Conservation (phyloP, 35 echinoderm and acorn worm species). For the Strongylocentrotus purpuratus region DNA sequence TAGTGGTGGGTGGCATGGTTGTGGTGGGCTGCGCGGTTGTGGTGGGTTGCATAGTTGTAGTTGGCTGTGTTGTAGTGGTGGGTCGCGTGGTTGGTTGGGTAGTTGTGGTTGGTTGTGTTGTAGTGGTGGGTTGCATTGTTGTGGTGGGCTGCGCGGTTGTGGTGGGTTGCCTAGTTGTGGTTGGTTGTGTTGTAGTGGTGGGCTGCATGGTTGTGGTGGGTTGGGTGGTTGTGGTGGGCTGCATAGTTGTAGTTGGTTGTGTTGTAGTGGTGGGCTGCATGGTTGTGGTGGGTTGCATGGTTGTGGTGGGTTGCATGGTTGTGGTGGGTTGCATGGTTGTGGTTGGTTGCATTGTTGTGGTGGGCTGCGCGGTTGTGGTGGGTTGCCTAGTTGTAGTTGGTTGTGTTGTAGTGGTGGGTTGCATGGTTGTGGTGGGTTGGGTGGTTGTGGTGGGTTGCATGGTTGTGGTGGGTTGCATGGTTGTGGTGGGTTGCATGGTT, state of each 20-base stretch:
- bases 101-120: not conserved
- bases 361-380: not conserved
- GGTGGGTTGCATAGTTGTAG: not conserved
- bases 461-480: not conserved
- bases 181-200: not conserved
- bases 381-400: not conserved
- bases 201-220: not conserved
- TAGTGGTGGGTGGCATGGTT: not conserved
- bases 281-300: not conserved
- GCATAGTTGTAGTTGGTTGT: not conserved
- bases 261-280: not conserved
- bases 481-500: not conserved
- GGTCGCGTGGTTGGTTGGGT: not conserved
- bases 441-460: not conserved
- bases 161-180: not conserved
- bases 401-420: not conserved
- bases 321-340: not conserved
- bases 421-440: not conserved
- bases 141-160: not conserved
- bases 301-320: not conserved
- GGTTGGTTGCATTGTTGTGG: not conserved
- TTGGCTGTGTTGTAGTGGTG: not conserved
- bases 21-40: not conserved
- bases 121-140: not conserved
- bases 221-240: not conserved